Base-by-base conservation (phyloP, 1,140 invertebrate genomes). In the Drosophila pallidifrons region DNA sequence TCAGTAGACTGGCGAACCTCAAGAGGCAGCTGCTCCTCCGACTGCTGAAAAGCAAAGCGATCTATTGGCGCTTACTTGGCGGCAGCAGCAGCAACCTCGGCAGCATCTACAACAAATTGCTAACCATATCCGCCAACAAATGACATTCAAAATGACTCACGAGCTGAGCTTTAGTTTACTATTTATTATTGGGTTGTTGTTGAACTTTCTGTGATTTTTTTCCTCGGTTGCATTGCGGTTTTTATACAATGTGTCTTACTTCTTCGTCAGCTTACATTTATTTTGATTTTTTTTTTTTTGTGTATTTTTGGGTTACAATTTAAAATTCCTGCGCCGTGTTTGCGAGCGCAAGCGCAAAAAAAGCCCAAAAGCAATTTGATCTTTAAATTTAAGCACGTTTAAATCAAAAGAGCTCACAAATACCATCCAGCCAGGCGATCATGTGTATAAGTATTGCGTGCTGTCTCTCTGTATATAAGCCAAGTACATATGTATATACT, bases 381-480 rank as follows among this genome's bases (percentile, higher is more conserved):
- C 83, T 88, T 88, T 88, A 88, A 88, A 88, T 88, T 88, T 88
- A 88, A 88, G 85, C 83, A 88, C 83, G 83, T 88, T 88, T 89
- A 88, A 83, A 89, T 81, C 81, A 83, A 83, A 88, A 89, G 83
- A 88, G 83, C 83, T 77, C 77, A 79, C 58, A 70, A 55, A 65
- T 57, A 76, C 77, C 57, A 67, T 7, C 7, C 20, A 38, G 15
- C 32, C 16, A 28, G 41, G 71, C 64, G 64, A 74, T 69, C 72
- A 69, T 75, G 58, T 75, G 66, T 70, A 63, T 47, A 69, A 69
- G 72, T 70, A 47, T 75, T 75, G 72, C 58, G 66, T 75, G 65
- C 52, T 57, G 49, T 69, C 65, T 67, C 15, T 49, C 16, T 25
- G n/a, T 60, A 28, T 59, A 16, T 47, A 32, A 54, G 51, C n/a